These are phyloP conservation scores for Liasis olivaceus DNA, from an alignment of 2,797 vertebrate species.

Conservation along the genomic window DNA sequence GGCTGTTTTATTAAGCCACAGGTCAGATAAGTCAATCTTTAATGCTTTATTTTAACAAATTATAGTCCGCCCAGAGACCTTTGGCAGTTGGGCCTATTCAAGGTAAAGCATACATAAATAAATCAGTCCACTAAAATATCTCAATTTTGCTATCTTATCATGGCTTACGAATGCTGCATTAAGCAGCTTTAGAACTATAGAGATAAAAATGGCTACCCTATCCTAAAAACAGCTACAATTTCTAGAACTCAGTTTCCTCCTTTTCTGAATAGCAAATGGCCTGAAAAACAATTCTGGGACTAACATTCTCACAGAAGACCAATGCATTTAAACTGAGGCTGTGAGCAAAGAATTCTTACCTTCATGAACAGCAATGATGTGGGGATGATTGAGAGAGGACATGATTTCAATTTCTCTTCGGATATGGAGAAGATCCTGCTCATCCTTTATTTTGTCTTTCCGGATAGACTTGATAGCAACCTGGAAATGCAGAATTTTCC, in stretches of 20 bases:
- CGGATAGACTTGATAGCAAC: slow-evolving; percentile 97
- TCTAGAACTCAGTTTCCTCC: not conserved
- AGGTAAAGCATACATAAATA: not conserved
- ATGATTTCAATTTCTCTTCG: slow-evolving; percentile 98
- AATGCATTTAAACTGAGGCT: not conserved
- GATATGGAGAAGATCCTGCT: slow-evolving; percentile 93
- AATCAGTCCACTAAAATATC: not conserved
- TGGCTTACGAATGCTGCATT: not conserved
- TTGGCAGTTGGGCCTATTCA: not conserved
- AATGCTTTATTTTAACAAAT: not conserved
- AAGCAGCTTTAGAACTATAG: not conserved
- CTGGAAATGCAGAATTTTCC: slow-evolving; percentile 61
- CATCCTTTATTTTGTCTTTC: slow-evolving; percentile 94
- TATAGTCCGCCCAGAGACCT: not conserved
- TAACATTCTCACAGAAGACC: not conserved
- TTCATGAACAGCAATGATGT: slow-evolving; percentile 96
- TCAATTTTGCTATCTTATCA: not conserved
- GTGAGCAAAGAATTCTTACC: slow-evolving; percentile 71
- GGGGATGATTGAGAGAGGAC: slow-evolving; percentile 93
- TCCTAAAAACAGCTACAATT: rapidly evolving
- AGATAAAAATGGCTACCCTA: not conserved
- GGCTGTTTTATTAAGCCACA: not conserved
- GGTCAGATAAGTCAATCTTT: not conserved
- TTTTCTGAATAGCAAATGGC: not conserved
- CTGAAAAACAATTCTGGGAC: not conserved